phyloP scores from a whole-genome alignment of 2,797 vertebrate species.

The Pempheris klunzingeri region DNA sequence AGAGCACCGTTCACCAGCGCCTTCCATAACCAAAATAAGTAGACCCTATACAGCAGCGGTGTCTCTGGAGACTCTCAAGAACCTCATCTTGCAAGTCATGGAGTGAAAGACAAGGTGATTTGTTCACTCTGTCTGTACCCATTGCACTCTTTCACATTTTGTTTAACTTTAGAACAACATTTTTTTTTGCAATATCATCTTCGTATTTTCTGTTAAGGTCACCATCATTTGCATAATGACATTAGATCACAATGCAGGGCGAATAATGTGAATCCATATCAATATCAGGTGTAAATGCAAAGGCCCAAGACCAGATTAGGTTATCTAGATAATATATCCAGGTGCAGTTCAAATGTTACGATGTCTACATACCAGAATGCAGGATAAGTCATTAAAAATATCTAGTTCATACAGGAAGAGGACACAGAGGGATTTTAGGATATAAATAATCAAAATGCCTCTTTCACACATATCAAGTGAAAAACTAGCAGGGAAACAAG shows the following conservation, averaged over 20 bases:
- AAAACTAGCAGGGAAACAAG: not conserved
- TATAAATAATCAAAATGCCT: not conserved
- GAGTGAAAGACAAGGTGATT: not conserved
- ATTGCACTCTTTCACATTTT: not conserved
- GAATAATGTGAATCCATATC: not conserved
- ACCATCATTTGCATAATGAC: not conserved
- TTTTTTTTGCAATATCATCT: not conserved
- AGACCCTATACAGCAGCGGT: not conserved
- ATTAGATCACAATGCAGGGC: not conserved
- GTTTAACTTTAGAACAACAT: not conserved
- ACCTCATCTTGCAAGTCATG: not conserved
- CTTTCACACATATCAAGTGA: not conserved
- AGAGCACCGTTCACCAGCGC: not conserved
- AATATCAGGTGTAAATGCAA: not conserved
- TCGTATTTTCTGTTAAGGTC: no score
- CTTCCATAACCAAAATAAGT: not conserved
- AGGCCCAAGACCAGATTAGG: not conserved
- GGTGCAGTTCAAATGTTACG: not conserved
- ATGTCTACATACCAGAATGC: not conserved
- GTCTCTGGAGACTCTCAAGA: not conserved
- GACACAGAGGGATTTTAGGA: not conserved
- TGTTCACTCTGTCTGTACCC: not conserved
- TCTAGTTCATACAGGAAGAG: not conserved
- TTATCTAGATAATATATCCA: not conserved
- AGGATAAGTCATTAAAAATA: slow-evolving; percentile 2